phyloP scores from a whole-genome alignment of 2,113 vertebrate genomes.

The Corythoichthys haematopterus region DNA sequence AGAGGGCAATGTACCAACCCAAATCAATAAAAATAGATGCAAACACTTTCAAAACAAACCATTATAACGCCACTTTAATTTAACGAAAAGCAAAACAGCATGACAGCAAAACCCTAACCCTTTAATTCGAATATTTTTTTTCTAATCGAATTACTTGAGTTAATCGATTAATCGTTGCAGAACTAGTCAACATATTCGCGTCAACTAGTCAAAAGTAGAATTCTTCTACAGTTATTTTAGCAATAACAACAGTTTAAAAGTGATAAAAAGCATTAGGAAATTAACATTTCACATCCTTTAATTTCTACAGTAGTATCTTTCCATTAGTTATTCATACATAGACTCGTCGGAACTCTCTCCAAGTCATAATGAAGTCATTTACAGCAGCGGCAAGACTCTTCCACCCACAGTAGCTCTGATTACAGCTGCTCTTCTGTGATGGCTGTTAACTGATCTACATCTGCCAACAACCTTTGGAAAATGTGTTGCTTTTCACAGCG shows the following conservation, averaged over 20 bases:
- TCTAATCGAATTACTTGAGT: too few species aligned
- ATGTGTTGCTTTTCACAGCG: constrained; percentile 29
- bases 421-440: constrained; percentile 45
- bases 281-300: not conserved
- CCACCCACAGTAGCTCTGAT: constrained; percentile 54
- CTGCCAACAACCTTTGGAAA: constrained; percentile 37
- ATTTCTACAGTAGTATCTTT: constrained; percentile 54
- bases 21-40: too few species aligned
- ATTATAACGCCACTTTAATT: too few species aligned
- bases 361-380: constrained; percentile 53
- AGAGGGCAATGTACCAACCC: too few species aligned
- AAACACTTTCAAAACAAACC: too few species aligned
- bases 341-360: constrained; percentile 22
- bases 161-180: too few species aligned
- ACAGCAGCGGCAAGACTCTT: constrained; percentile 30
- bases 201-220: too few species aligned
- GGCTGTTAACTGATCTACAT: constrained; percentile 37
- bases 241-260: constrained; percentile 2
- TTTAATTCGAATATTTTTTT: too few species aligned
- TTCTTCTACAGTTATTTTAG: too few species aligned
- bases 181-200: too few species aligned
- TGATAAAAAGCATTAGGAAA: not conserved
- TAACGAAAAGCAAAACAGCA: too few species aligned
- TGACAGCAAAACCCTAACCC: too few species aligned
- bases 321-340: constrained; percentile 25